A percentile compares a stretch with the other conserved stretches of the same genome.
Conservation (phyloP, 1,140 invertebrate species). For the Colletes gigas region DNA sequence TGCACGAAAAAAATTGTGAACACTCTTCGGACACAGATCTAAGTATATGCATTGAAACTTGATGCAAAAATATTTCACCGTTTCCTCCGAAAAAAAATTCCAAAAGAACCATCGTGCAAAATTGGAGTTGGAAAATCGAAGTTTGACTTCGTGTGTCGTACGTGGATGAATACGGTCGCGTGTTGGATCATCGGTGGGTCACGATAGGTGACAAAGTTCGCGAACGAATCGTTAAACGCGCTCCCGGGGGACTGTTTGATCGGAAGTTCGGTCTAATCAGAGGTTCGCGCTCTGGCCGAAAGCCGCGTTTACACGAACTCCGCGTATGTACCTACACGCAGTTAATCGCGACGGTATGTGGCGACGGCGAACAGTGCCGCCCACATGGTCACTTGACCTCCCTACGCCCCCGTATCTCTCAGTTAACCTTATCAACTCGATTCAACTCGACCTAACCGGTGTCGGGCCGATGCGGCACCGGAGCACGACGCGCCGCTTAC, state of each 20-base stretch:
- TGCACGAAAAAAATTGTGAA: too few relatives aligned
- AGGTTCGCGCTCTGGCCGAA: constrained; percentile 49
- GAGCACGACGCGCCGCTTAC: constrained; percentile 38
- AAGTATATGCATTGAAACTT: too few relatives aligned
- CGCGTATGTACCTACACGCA: constrained; percentile 26
- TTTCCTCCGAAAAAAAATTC: too few relatives aligned
- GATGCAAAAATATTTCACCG: too few relatives aligned
- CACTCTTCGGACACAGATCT: too few relatives aligned
- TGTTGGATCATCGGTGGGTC: too few relatives aligned
- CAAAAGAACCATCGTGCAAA: too few relatives aligned
- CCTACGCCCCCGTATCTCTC: constrained; percentile 77
- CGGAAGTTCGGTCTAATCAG: constrained; percentile 44
- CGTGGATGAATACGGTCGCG: too few relatives aligned
- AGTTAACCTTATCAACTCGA: constrained; percentile 81
- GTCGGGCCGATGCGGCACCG: constrained; percentile 51
- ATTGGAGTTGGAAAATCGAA: too few relatives aligned
- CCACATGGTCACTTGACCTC: constrained; percentile 80
- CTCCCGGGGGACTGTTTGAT: constrained; percentile 47
- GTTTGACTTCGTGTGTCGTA: too few relatives aligned
- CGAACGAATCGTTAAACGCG: constrained; percentile 16
- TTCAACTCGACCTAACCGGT: constrained; percentile 75
- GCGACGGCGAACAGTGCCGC: constrained; percentile 74
- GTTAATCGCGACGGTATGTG: constrained; percentile 73
- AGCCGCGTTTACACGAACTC: constrained; percentile 39
- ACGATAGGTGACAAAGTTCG: background rate